Evolutionary conservation across 1,140 invertebrate species (phyloP), one percentile per base, ranked within the genome.

Genomic region (Trichonephila inaurata): DNA sequence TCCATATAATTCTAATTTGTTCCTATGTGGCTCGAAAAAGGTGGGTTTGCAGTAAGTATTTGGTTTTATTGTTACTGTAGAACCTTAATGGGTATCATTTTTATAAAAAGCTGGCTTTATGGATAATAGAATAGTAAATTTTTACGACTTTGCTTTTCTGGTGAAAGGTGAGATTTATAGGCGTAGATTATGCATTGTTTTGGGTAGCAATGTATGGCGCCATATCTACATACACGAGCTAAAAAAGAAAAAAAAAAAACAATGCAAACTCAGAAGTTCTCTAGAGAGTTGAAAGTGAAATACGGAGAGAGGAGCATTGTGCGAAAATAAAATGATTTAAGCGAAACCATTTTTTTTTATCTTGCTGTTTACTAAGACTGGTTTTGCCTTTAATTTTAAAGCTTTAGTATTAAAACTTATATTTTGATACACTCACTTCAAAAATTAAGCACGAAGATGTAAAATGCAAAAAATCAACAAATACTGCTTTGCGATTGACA

Each of bases 71-170:
- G 82, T 83, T 83, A 24, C 82, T 83, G n/a, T 83, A n/a, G 44
- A 40, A 77, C n/a, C 51, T n/a, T n/a, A 83, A 83, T 58, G 82
- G 44, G 44, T 60, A 58, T 83, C 82, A 58, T 60, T 83, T 58
- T 51, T 51, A 1, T 19, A 58, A 60, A 60, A 60, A 60, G 82
- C 40, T n/a, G 44, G 51, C 44, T 83, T 83, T 83, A 60, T 83
- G 82, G 82, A 58, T 83, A 83, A 83, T 83, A 83, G 8, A 83
- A 83, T 83, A 83, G 82, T 83, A 83, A 83, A 83, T n/a, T 83
- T 83, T 83, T 83, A 83, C 51, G 82, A 83, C 82, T 83, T 83
- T 58, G 40, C 82, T 24, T 83, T 83, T 83, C 72, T 19, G 19
- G 12, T 60, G 82, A 60, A 83, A 83, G 18, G 77, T 19, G n/a